These are phyloP conservation scores for Syrrhaptes paradoxus DNA, from an alignment of 2,113 vertebrate genomes.

Conservation along the genomic window DNA sequence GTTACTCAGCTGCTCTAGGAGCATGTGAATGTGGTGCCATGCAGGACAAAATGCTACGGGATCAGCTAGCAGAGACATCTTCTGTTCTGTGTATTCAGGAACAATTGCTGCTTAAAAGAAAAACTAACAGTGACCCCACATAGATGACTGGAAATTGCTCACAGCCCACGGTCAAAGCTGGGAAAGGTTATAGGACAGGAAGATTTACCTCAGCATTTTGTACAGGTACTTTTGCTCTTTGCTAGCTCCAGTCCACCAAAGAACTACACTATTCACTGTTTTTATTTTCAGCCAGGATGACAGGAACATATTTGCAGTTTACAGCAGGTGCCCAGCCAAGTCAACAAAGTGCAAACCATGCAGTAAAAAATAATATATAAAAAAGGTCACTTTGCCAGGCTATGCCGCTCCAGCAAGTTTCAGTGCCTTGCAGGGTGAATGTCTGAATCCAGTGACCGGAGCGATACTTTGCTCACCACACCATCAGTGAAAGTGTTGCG, in stretches of 20 bases:
- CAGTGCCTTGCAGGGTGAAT: background rate
- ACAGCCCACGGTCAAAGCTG: background rate
- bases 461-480: background rate
- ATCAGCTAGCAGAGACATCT: background rate
- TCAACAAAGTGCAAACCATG: slow-evolving; percentile 54
- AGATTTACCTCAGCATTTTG: slow-evolving; percentile 56
- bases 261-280: background rate
- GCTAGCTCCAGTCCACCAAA: background rate
- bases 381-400: slow-evolving; percentile 62
- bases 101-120: background rate
- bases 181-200: slow-evolving; percentile 31
- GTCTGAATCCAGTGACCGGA: background rate
- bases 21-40: background rate
- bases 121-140: background rate
- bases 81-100: background rate
- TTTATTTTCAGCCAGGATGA: slow-evolving; percentile 46
- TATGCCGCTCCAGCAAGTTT: slow-evolving; percentile 61
- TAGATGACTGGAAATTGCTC: background rate
- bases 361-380: slow-evolving; percentile 54
- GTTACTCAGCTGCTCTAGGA: background rate
- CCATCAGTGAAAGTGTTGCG: background rate
- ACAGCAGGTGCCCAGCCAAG: slow-evolving; percentile 60
- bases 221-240: slow-evolving; percentile 11
- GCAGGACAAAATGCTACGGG: background rate
- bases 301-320: slow-evolving; percentile 62